phyloP scores from a whole-genome alignment of 2,113 vertebrate genomes.

The Chlamydotis undulata region DNA sequence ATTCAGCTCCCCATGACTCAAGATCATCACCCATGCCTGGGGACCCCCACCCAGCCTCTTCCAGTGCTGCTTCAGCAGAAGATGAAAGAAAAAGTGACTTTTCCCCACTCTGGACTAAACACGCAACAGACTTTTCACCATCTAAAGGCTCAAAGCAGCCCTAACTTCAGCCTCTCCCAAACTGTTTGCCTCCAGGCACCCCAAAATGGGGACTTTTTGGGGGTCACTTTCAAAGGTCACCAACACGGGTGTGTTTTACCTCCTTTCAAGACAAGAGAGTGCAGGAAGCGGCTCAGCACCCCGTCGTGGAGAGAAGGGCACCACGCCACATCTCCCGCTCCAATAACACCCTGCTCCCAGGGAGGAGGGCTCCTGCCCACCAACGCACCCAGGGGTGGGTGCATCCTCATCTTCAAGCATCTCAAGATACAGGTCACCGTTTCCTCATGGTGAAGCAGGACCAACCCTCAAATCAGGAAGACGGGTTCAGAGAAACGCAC shows the following conservation, averaged over 20 bases:
- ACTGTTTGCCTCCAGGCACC: fast-evolving
- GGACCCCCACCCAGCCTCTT: not conserved
- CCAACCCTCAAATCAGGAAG: fast-evolving
- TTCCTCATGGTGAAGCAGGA: not conserved
- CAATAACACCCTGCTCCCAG: fast-evolving
- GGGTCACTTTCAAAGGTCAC: not conserved
- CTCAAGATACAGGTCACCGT: not conserved
- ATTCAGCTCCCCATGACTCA: fast-evolving
- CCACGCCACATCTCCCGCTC: fast-evolving
- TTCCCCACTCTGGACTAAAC: not conserved
- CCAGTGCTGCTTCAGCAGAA: not conserved
- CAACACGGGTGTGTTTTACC: fast-evolving
- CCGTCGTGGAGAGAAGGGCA: fast-evolving
- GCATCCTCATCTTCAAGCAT: not conserved
- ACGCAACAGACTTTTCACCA: fast-evolving
- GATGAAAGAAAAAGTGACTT: not conserved
- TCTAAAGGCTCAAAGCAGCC: not conserved
- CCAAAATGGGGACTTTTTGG: not conserved
- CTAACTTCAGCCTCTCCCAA: not conserved
- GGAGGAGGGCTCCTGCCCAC: not conserved
- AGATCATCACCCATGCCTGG: not conserved
- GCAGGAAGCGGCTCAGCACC: fast-evolving
- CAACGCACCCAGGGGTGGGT: fast-evolving
- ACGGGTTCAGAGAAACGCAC: fast-evolving
- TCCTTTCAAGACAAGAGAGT: not conserved